Percentiles rank a stretch among this genome's conserved stretches.
phyloP scores from a whole-genome alignment of 2,113 vertebrate species.

The Prolemur simus region DNA sequence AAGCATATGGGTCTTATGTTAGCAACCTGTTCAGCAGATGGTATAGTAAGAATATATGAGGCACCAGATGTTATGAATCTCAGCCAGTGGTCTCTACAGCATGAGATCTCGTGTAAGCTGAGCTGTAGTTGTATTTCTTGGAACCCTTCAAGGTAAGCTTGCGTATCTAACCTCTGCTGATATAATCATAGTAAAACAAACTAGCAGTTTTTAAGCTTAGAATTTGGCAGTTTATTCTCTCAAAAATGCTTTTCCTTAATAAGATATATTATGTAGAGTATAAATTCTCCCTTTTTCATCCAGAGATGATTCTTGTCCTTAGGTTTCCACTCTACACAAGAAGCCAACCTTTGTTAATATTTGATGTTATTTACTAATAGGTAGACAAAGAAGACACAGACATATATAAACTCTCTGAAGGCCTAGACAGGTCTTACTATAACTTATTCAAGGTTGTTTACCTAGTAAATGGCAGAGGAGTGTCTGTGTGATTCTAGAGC shows the following conservation, averaged over 20 bases:
- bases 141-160: conserved; percentile 96
- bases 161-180: neutral
- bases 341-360: neutral
- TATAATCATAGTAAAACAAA: neutral
- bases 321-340: neutral
- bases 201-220: neutral
- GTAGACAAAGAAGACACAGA: neutral
- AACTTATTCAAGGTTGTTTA: neutral
- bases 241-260: neutral
- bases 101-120: conserved; percentile 98
- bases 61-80: conserved; percentile 99
- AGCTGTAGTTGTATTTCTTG: conserved; percentile 99
- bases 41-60: conserved; percentile 97
- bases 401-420: neutral
- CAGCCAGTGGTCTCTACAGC: conserved; percentile 98
- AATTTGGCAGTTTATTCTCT: conserved; percentile 5
- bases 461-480: neutral
- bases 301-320: neutral
- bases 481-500: neutral
- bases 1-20: conserved; percentile 99
- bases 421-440: neutral
- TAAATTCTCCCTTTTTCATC: neutral
- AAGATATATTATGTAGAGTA: neutral
- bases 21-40: conserved; percentile 97
- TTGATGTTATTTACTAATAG: neutral